phyloP scores from a whole-genome alignment of 2,113 vertebrate species.

The Oncorhynchus kisutch region DNA sequence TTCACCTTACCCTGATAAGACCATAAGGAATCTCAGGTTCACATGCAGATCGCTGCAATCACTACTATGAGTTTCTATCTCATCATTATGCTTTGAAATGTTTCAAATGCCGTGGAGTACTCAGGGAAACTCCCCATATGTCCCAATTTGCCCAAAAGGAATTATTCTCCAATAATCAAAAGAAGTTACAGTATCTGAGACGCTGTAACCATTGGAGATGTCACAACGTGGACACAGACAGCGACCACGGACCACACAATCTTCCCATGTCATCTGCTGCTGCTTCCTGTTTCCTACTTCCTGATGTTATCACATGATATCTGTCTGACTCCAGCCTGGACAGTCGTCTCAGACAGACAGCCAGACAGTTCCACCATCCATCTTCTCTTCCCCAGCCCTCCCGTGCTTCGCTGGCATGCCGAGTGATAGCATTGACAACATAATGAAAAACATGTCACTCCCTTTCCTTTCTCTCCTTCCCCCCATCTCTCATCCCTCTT shows the following conservation, averaged over 20 bases:
- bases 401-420: slow-evolving; percentile 25
- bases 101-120: too few species aligned
- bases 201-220: background rate
- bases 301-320: slow-evolving; percentile 32
- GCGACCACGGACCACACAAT: slow-evolving; percentile 3
- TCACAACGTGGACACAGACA: slow-evolving; percentile 17
- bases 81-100: too few species aligned
- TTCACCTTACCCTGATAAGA: too few species aligned
- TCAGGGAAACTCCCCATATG: too few species aligned
- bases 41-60: too few species aligned
- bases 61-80: too few species aligned
- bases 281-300: slow-evolving; percentile 31
- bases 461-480: background rate
- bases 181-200: too few species aligned
- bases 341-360: slow-evolving; percentile 26
- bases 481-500: background rate
- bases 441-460: slow-evolving; percentile 20
- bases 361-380: too few species aligned
- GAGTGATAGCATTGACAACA: slow-evolving; percentile 33
- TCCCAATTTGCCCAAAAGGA: too few species aligned
- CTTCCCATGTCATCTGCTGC: slow-evolving; percentile 17
- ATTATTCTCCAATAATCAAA: too few species aligned
- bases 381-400: slow-evolving; percentile 4
- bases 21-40: too few species aligned
- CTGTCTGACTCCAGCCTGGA: slow-evolving; percentile 33